Evolutionary conservation across 1,140 invertebrate species (phyloP), one percentile per base, ranked within the genome.

Genomic region (Papilio xuthus): DNA sequence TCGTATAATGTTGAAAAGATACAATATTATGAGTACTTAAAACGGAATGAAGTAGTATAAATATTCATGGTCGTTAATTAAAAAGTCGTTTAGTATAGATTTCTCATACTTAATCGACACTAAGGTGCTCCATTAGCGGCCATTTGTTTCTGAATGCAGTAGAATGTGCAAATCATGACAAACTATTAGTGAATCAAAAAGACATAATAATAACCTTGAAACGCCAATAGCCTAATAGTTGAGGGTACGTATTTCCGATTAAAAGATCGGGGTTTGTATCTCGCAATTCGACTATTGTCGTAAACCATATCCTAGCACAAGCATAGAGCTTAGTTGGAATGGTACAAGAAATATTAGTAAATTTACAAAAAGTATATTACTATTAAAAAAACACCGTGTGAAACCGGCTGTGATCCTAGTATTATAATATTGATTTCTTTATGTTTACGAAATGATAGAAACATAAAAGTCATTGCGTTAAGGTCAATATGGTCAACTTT

Each of bases 401-500:
- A 20, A 53, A n/a, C 18, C 15, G 18, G 18, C 3, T 53, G 50
- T 18, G 15, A 53, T 53, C 7, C 47, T 53, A 53, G 15, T 53
- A 53, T n/a, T 7, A 28, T 26, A 32, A 56, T 56, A 56, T 56
- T 53, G n/a, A 44, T 18, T 53, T 63, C 60, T 26, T 63, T 28
- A 26, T 28, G 13, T 28, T 63, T 63, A 63, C 60, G 60, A 63
- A 63, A 63, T 63, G 60, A 15, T 28, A 0, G 12, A 63, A 15
- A 28, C 26, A 63, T 63, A 26, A 63, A 63, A 63, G 23, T 63
- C 4, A 63, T 63, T 63, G 23, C 60, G 26, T 28, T 63, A 63
- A 63, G 60, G 60, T 63, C 60, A 63, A 28, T 63, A 63, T 13
- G 60, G 60, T 63, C 60, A 63, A 63, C 1, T 60, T 10, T 28